phyloP scores from a whole-genome alignment of 2,797 vertebrate genomes.

The Darevskia mixta region DNA sequence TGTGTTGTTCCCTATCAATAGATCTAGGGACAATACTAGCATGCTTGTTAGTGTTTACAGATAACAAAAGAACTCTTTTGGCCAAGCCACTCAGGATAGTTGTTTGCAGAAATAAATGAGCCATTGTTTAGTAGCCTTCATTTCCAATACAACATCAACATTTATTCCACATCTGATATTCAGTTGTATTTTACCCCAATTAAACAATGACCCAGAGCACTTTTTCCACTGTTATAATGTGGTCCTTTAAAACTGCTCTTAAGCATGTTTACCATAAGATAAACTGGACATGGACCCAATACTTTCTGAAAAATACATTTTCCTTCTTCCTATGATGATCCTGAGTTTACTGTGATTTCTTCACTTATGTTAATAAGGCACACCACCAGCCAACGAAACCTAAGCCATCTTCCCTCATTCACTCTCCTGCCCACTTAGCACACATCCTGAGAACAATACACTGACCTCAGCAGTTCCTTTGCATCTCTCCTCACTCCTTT shows the following conservation, averaged over 20 bases:
- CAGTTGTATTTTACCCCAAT: background rate
- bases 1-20: background rate
- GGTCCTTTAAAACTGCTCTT: background rate
- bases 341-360: background rate
- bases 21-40: background rate
- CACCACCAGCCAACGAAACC: background rate
- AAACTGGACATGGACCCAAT: background rate
- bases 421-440: background rate
- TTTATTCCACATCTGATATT: no score
- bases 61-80: constrained; percentile 5
- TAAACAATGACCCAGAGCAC: background rate
- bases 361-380: background rate
- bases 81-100: background rate
- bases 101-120: background rate
- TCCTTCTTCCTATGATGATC: background rate
- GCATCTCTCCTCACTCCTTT: background rate
- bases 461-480: background rate
- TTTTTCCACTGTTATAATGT: background rate
- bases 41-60: background rate
- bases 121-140: background rate
- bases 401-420: background rate
- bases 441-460: constrained; percentile 14
- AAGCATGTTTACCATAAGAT: background rate
- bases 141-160: background rate
- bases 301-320: no score